Conservation (phyloP, 2,888 invertebrate genomes). For the Leptarthrus brevirostris region DNA sequence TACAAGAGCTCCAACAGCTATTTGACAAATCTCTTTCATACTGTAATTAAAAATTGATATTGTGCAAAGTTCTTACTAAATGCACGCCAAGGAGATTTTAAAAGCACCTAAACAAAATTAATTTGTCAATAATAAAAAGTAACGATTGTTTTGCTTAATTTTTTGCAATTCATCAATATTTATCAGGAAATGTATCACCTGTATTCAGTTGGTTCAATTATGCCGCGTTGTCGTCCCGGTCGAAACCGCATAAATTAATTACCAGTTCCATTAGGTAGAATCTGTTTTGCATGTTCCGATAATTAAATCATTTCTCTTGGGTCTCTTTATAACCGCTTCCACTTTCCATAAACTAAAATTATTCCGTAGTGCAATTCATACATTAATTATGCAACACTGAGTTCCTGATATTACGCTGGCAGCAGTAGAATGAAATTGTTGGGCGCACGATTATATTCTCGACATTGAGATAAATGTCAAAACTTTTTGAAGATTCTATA, state of each 20-base stretch:
- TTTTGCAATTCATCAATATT: too few species aligned
- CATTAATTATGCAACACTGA: conserved; percentile 30
- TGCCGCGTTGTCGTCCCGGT: conserved; percentile 25
- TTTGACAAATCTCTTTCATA: too few species aligned
- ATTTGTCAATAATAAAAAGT: too few species aligned
- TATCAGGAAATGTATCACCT: too few species aligned
- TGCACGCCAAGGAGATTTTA: too few species aligned
- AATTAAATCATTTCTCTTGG: conserved; percentile 45
- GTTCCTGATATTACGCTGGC: conserved; percentile 4
- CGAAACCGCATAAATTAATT: conserved; percentile 46
- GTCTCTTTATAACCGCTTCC: conserved; percentile 34
- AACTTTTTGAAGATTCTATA: conserved; percentile 1
- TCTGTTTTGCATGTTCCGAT: conserved; percentile 46
- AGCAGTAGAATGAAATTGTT: conserved; percentile 4
- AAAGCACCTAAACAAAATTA: too few species aligned
- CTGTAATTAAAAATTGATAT: too few species aligned
- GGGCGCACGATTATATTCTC: conserved; percentile 8
- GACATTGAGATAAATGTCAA: conserved; percentile 21
- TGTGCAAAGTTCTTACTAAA: too few species aligned
- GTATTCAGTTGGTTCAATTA: conserved; percentile 15
- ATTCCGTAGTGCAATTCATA: conserved; percentile 33
- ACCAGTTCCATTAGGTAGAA: conserved; percentile 46
- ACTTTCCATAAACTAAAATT: conserved; percentile 44
- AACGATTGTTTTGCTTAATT: too few species aligned
- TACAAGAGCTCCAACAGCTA: too few species aligned